Evolutionary conservation across 2,797 vertebrate species (phyloP).

Genomic region (Synanceia verrucosa): DNA sequence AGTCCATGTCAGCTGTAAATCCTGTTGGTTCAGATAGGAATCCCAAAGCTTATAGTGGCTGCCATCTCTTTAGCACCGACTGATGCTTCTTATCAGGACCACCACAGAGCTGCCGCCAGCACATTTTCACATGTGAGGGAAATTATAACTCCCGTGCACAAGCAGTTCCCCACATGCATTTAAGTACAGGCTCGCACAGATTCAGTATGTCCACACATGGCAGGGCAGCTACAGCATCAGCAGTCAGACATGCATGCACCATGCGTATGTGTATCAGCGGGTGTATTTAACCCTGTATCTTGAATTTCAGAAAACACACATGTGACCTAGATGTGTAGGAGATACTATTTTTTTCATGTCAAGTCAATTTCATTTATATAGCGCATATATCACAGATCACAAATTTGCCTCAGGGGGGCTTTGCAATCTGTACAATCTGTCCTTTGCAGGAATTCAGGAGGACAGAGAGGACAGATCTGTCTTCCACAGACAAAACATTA

Average conservation of each 20-base stretch:
- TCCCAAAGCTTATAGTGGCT: slow-evolving; percentile 76
- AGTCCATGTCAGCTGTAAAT: slow-evolving; percentile 71
- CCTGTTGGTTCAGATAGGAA: slow-evolving; percentile 76
- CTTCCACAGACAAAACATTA: not conserved
- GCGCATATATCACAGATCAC: no score
- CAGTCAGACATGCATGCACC: not conserved
- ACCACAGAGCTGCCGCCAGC: slow-evolving; percentile 79
- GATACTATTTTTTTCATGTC: no score
- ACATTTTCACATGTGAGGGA: slow-evolving; percentile 68
- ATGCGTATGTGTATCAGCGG: not conserved
- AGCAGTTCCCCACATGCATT: slow-evolving; percentile 52
- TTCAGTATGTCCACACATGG: not conserved
- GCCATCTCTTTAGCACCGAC: slow-evolving; percentile 74
- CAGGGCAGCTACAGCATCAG: not conserved
- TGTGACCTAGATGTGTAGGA: not conserved
- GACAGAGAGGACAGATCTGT: no score
- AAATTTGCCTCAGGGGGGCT: no score
- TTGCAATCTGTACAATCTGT: no score
- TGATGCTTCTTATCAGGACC: slow-evolving; percentile 80
- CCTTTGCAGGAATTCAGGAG: no score
- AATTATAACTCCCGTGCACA: slow-evolving; percentile 58
- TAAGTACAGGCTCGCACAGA: slow-evolving; percentile 10
- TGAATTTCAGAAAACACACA: not conserved
- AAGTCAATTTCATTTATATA: no score
- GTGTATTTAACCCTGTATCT: not conserved